Evolutionary conservation across 2,113 vertebrate species (phyloP), one percentile per base, ranked within the genome.

Genomic region (Galbula dea): DNA sequence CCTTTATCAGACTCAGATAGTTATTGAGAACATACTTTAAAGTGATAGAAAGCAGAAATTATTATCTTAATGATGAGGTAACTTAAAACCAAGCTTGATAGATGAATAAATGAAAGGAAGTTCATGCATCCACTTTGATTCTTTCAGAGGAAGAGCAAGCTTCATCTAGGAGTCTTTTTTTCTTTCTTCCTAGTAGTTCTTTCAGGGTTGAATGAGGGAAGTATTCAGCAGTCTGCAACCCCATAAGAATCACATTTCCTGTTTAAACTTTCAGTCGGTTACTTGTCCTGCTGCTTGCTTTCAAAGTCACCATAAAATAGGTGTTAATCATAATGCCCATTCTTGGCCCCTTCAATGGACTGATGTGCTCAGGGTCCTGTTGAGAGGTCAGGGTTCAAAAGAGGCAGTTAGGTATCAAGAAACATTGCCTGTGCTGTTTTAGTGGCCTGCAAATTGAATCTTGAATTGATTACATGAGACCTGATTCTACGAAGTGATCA

Each of bases 1-100:
- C 88, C 73, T 96, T 96, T 97, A 96, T 94, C 95, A 49, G 32
- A 92, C 91, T 95, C 92, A 94, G 91, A 71, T 86, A 92, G 92
- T 96, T 96, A 94, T 80, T 95, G 93, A 93, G 93, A 89, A 95
- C 89, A 94, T 95, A 92, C 89, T 86, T 92, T 91, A 92, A 97
- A 90, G 86, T 95, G 90, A 92, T 96, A 96, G 91, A 96, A 97
- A 96, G 75, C 93, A 96, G 96, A 96, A 96, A 93, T 96, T 88
- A 88, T 89, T 91, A 88, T 95, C 76, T 93, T 96, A 94, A 89
- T 97, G 82, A 57, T 96, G 83, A 92, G 92, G 89, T 92, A 97
- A 95, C 72, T 77, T 93, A 95, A 97, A 92, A 94, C 94, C 75
- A 61, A 77, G 89, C 72, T 72, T 97, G 95, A 97, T 90, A 92